Evolutionary conservation across 2,888 invertebrate species (phyloP), one percentile per base, ranked within the genome.

Genomic region (Parapristionchus giblindavisi): DNA sequence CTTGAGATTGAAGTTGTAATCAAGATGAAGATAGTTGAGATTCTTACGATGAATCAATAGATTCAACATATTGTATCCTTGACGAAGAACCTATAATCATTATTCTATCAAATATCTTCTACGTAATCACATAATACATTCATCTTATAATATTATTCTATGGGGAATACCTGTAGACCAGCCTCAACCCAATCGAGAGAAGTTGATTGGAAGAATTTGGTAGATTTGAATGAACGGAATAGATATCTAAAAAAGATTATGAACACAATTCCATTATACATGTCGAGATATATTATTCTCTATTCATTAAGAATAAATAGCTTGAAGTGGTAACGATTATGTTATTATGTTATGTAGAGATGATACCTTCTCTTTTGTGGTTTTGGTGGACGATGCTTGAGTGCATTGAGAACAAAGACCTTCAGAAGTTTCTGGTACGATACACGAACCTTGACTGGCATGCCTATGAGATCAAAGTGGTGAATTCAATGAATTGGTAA

Each of bases 161-260:
- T 63, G 43, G 58, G 29, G 52, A 2, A 21, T 17, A 86, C 90
- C 90, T 99, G 99, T 60, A 99, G 90, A 4, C 99, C 99, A 17
- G 96, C 97, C 90, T 99, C 99, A 2, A 99, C 99, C 99, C 99
- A 99, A 90, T 99, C 99, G 83, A 99, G 90, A 0, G 96, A 96
- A 0, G 99, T 99, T 0, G 96, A 96, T 92, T 99, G 98, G 91
- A 99, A 99, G 91, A 99, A 99, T 90, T 99, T 99, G 0, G 99
- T 99, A 0, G 97, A 94, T 89, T 99, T 99, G 90, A 99, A 99
- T 0, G 99, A 99, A 40, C 98, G 92, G 92, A 99, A 99, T 61
- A 99, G 90, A 88, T 97, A 97, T 77, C 93, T 93, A 79, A n/a
- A 83, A 75, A 29, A 43, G 1, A n/a, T n/a, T n/a, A n/a, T 51